Percentiles rank a stretch among this genome's conserved stretches.
These are phyloP conservation scores for Saguinus imperator DNA, from an alignment of 2,113 vertebrate genomes.

Conservation along the genomic window DNA sequence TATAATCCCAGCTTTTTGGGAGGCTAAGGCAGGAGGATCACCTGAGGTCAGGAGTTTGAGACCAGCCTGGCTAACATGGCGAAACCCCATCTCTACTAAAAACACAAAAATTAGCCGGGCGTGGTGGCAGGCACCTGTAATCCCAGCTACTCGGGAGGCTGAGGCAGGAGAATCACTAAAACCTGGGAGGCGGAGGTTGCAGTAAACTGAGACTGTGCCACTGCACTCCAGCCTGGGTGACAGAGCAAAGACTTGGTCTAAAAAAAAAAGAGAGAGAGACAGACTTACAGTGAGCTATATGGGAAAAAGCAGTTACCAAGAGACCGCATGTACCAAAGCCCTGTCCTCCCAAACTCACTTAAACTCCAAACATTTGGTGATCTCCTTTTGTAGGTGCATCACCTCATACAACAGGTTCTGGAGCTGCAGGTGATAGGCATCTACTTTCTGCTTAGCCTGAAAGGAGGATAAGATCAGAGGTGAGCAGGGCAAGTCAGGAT, in stretches of 20 bases:
- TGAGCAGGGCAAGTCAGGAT: background rate
- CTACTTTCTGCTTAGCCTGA: slow-evolving; percentile 96
- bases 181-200: too few relatives aligned
- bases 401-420: slow-evolving; percentile 98
- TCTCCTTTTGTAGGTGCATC: slow-evolving; percentile 99
- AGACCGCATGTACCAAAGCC: background rate
- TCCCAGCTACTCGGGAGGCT: too few relatives aligned
- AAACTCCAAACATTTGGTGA: slow-evolving; percentile 98
- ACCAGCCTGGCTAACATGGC: too few relatives aligned
- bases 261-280: too few relatives aligned
- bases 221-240: too few relatives aligned
- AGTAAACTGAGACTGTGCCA: too few relatives aligned
- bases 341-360: slow-evolving; percentile 88
- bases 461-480: background rate
- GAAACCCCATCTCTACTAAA: too few relatives aligned
- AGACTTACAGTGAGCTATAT: background rate
- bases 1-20: too few relatives aligned
- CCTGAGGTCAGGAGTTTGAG: too few relatives aligned
- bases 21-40: background rate
- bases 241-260: fast-evolving
- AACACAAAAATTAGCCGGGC: too few relatives aligned
- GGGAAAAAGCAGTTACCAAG: background rate
- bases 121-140: too few relatives aligned
- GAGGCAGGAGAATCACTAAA: too few relatives aligned
- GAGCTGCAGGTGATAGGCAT: slow-evolving; percentile 97